Conservation (phyloP, 2,797 vertebrate species). For the Etheostoma perlongum region DNA sequence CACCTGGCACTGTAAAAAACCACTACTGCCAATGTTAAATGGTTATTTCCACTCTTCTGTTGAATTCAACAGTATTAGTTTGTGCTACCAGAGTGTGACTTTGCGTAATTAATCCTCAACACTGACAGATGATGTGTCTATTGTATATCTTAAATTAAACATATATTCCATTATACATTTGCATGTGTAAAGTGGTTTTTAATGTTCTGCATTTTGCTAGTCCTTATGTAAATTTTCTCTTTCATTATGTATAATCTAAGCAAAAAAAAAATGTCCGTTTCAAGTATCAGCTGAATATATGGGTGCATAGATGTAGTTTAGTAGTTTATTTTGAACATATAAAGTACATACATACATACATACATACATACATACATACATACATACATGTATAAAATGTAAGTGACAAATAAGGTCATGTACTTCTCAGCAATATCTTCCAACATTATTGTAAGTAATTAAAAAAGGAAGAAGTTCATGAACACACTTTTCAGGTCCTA, state of each 20-base stretch:
- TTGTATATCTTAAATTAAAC: slow-evolving; percentile 5
- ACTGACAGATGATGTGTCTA: slow-evolving; percentile 3
- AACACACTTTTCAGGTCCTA: too few relatives aligned
- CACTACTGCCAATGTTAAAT: slow-evolving; percentile 19
- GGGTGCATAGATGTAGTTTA: too few relatives aligned
- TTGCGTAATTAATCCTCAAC: slow-evolving; percentile 9
- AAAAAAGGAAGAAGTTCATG: too few relatives aligned
- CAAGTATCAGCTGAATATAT: slow-evolving; percentile 6
- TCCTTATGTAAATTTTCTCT: slow-evolving; percentile 45
- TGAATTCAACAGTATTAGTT: background rate
- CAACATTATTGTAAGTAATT: too few relatives aligned
- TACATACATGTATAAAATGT: too few relatives aligned
- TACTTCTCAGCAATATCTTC: too few relatives aligned
- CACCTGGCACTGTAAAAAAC: slow-evolving; percentile 38
- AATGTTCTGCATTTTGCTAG: slow-evolving; percentile 12
- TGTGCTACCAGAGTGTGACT: background rate
- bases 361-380: too few relatives aligned
- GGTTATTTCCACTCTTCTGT: slow-evolving; percentile 10
- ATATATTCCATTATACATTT: background rate
- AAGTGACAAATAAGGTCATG: too few relatives aligned
- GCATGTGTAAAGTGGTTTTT: slow-evolving; percentile 22
- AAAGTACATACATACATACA: too few relatives aligned
- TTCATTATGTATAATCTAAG: slow-evolving; percentile 18
- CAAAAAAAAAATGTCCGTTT: background rate
- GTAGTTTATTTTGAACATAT: too few relatives aligned